Evolutionary conservation across 2,888 invertebrate species (phyloP), one percentile per base, ranked within the genome.

Genomic region (Crocallis elinguaria): DNA sequence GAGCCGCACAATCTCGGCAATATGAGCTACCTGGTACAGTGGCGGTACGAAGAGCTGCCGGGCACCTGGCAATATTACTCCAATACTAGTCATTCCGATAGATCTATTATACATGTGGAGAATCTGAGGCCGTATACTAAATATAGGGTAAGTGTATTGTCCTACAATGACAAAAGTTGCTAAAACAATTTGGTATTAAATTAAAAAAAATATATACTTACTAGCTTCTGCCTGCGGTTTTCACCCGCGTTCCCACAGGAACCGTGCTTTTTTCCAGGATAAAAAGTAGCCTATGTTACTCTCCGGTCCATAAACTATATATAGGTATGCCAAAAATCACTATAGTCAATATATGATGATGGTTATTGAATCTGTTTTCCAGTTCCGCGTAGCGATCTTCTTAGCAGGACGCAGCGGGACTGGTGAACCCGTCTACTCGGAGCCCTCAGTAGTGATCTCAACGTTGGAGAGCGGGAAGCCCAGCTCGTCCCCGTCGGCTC

Each of bases 351-450:
- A n/a, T n/a, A 23, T 23, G 6, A 8, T 23, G 23, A 8, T 23
- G 7, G 19, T 49, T 11, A 39, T 13, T 3, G 2, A 7, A 1
- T 14, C 53, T 49, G 49, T 46, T 52, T 39, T 66, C 52, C 60
- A 98, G 98, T 98, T 98, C 88, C 95, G 98, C 49, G 95, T 98
- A 51, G 96, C 96, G 33, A 92, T 97, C 66, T 93, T 96, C 41
- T 88, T 98, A 42, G 95, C 96, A 2, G 93, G 94, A 7, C 93
- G 94, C 56, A 93, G 93, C 57, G 93, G 93, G 1, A 94, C 95
- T 51, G 93, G 93, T 3, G 95, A 95, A 69, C 94, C 94, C 4
- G 93, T 96, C 0, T 94, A 95, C 61, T 96, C 96, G 0, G 93
- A 94, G 6, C 94, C 95, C 9, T 96, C 96, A 54, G 94, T 95